phyloP scores from a whole-genome alignment of 2,888 invertebrate species.

The Synanthedon myopaeformis region DNA sequence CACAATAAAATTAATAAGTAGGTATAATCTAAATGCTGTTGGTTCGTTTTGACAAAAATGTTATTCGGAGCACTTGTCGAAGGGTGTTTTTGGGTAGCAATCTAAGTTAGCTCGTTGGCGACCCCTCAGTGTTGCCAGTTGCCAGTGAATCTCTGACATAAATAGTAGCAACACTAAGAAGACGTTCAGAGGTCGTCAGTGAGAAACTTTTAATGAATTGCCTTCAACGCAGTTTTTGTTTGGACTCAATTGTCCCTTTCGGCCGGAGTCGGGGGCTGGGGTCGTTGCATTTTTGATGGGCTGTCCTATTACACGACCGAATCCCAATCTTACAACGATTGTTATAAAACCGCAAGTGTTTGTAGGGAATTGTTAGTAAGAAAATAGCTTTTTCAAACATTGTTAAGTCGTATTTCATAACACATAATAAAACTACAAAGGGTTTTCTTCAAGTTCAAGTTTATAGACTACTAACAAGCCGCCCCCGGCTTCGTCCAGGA shows the following conservation, averaged over 20 bases:
- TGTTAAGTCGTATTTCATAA: no score
- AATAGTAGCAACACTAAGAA: constrained; percentile 4
- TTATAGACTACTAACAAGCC: no score
- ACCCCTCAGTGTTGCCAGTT: constrained; percentile 32
- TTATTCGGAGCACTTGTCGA: constrained; percentile 3
- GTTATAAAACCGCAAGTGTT: no score
- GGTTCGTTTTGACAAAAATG: no score
- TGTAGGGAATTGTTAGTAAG: no score
- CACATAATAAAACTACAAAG: no score
- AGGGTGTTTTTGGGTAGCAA: constrained; percentile 33
- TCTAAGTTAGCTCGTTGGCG: constrained; percentile 58
- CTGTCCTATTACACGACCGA: background rate
- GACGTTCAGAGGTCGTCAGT: constrained; percentile 24
- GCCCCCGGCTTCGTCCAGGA: no score
- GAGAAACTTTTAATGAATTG: constrained; percentile 57
- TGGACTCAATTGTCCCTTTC: background rate
- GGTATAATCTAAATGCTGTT: no score
- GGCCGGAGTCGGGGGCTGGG: background rate
- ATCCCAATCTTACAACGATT: no score
- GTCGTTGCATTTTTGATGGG: constrained; percentile 13
- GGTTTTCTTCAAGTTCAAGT: no score
- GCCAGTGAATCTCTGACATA: constrained; percentile 21
- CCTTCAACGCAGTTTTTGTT: constrained; percentile 21
- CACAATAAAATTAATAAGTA: no score
- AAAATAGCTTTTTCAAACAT: no score